Conservation (phyloP, 2,888 invertebrate genomes). For the Hyposoter didymator region DNA sequence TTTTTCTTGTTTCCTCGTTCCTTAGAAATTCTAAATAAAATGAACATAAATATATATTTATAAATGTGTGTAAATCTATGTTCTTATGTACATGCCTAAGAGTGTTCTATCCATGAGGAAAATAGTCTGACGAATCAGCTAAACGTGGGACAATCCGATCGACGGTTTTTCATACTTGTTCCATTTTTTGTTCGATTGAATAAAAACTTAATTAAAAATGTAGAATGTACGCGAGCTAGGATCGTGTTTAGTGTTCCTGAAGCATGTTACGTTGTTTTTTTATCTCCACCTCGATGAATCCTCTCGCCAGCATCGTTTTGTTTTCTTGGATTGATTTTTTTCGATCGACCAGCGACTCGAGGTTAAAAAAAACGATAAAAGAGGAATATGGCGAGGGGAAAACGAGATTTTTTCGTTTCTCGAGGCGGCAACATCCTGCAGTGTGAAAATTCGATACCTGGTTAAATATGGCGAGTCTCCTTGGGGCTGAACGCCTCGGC, state of each 20-base stretch:
- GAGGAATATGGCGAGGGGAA: background rate
- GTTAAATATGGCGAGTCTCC: constrained; percentile 9
- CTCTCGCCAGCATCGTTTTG: background rate
- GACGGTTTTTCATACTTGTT: constrained; percentile 36
- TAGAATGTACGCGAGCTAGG: constrained; percentile 6
- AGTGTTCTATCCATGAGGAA: constrained; percentile 26
- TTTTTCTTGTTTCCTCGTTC: background rate
- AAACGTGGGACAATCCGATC: constrained; percentile 41
- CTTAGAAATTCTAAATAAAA: constrained; percentile 2
- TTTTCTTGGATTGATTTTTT: background rate
- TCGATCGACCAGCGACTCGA: constrained; percentile 53
- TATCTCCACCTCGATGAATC: background rate
- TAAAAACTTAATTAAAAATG: constrained; percentile 15
- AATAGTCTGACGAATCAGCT: constrained; percentile 17
- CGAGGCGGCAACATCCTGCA: constrained; percentile 13
- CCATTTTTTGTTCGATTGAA: background rate
- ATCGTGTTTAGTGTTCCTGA: background rate
- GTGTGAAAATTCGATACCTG: constrained; percentile 23
- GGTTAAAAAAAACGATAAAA: background rate
- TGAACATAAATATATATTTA: constrained; percentile 10
- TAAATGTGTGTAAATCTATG: constrained; percentile 17
- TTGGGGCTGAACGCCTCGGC: constrained; percentile 46
- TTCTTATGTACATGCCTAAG: constrained; percentile 60
- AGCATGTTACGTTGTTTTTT: background rate
- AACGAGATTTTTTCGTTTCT: background rate